Percentiles rank a stretch among this genome's conserved stretches.
Conservation (phyloP, 2,888 invertebrate genomes). For the Hypomecis punctinalis region DNA sequence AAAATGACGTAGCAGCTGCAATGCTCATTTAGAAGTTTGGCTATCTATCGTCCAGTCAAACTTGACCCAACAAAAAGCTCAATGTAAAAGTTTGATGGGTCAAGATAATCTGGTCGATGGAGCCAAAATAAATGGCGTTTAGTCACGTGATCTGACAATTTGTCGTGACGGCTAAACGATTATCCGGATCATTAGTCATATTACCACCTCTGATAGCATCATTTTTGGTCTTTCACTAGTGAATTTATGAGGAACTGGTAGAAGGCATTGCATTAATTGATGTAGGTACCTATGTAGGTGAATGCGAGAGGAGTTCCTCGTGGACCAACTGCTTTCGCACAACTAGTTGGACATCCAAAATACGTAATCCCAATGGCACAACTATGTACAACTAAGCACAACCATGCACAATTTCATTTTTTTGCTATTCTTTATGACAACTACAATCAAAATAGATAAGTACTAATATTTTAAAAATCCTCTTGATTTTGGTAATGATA, state of each 20-base stretch:
- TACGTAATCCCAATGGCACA: too few relatives aligned
- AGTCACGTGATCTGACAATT: constrained; percentile 79
- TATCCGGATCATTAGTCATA: constrained; percentile 79
- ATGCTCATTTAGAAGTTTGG: constrained; percentile 55
- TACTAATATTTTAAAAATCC: too few relatives aligned
- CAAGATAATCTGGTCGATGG: constrained; percentile 42
- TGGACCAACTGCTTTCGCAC: too few relatives aligned
- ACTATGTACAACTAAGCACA: too few relatives aligned
- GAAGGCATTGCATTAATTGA: constrained; percentile 41
- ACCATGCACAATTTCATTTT: too few relatives aligned
- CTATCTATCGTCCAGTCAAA: constrained; percentile 46
- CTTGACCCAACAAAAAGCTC: constrained; percentile 41
- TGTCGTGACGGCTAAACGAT: constrained; percentile 78
- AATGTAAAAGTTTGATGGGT: constrained; percentile 27
- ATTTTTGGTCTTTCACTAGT: constrained; percentile 64
- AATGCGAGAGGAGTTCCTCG: too few relatives aligned
- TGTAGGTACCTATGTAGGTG: too few relatives aligned
- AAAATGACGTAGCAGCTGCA: constrained; percentile 43
- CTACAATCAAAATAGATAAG: too few relatives aligned
- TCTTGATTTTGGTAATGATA: too few relatives aligned
- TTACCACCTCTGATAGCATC: constrained; percentile 81
- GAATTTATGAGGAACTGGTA: constrained; percentile 50
- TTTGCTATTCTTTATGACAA: too few relatives aligned
- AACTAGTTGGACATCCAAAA: too few relatives aligned
- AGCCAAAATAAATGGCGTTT: constrained; percentile 68